Percentiles rank a stretch among this genome's conserved stretches.
phyloP scores from a whole-genome alignment of 1,140 invertebrate species.

The Metaphire vulgaris region DNA sequence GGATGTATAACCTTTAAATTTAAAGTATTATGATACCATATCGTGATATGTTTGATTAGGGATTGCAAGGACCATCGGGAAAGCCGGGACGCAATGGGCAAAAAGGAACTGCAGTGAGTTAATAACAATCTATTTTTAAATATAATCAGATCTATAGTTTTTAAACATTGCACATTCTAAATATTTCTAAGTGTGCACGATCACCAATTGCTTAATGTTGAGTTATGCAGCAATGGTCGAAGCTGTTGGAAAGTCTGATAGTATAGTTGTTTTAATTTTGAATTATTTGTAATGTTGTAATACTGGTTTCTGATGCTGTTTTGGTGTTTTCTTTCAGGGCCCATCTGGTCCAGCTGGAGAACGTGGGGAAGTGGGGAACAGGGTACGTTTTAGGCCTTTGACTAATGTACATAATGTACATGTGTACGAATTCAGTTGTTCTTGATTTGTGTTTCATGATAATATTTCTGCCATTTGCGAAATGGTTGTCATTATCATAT shows the following conservation, averaged over 20 bases:
- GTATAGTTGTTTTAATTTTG: no score
- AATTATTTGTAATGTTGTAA: background rate
- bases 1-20: no score
- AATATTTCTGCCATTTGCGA: no score
- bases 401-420: no score
- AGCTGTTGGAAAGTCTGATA: background rate
- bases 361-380: conserved; percentile 4
- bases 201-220: background rate
- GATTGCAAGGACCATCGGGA: conserved; percentile 4
- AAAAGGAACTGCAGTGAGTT: conserved; percentile 15
- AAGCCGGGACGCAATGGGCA: background rate
- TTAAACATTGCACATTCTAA: background rate
- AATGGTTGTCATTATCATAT: no score
- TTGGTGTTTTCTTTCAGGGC: conserved; percentile 25
- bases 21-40: no score
- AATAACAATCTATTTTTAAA: background rate
- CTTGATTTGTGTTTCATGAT: no score
- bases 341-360: conserved; percentile 35
- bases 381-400: no score
- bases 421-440: no score
- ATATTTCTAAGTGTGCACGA: background rate
- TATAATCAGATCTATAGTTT: background rate
- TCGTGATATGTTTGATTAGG: no score
- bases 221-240: background rate
- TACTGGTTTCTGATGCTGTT: background rate